phyloP scores from a whole-genome alignment of 2,797 vertebrate species.

The Anniella stebbinsi region DNA sequence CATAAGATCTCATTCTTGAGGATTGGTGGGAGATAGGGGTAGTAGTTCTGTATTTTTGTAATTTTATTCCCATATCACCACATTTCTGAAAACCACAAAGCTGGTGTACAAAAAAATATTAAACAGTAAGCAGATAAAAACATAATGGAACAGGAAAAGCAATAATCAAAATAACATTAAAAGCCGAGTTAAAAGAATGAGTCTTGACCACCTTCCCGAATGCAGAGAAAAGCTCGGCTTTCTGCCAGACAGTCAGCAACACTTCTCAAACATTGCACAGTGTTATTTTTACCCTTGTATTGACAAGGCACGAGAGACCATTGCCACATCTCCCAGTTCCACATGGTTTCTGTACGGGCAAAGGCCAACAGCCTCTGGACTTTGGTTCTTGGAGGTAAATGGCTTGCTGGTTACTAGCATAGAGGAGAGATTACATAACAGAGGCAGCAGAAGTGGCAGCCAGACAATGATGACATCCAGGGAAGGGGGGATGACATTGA shows the following conservation, averaged over 20 bases:
- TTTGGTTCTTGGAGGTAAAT: slow-evolving; percentile 46
- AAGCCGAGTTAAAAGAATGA: no score
- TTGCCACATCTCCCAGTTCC: slow-evolving; percentile 54
- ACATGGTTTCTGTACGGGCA: slow-evolving; percentile 8
- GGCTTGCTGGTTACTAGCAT: not conserved
- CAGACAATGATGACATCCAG: not conserved
- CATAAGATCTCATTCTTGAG: not conserved
- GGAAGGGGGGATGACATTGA: not conserved
- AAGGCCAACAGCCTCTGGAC: slow-evolving; percentile 61
- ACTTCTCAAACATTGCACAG: not conserved
- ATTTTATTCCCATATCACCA: no score
- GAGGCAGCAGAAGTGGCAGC: not conserved
- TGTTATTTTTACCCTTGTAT: not conserved
- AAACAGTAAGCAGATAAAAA: no score
- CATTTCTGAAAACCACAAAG: no score
- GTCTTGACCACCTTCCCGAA: no score
- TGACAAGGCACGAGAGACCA: not conserved
- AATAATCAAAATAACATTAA: no score
- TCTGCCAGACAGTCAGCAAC: slow-evolving; percentile 10
- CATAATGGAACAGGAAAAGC: no score
- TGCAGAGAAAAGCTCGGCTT: not conserved
- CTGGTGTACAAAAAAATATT: no score
- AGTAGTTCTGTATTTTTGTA: no score
- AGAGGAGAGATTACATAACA: slow-evolving; percentile 39
- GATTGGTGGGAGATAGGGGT: not conserved